A percentile compares a stretch with the other conserved stretches of the same genome.
These are phyloP conservation scores for Bugulina stolonifera DNA, from an alignment of 2,888 invertebrate genomes.

Conservation along the genomic window DNA sequence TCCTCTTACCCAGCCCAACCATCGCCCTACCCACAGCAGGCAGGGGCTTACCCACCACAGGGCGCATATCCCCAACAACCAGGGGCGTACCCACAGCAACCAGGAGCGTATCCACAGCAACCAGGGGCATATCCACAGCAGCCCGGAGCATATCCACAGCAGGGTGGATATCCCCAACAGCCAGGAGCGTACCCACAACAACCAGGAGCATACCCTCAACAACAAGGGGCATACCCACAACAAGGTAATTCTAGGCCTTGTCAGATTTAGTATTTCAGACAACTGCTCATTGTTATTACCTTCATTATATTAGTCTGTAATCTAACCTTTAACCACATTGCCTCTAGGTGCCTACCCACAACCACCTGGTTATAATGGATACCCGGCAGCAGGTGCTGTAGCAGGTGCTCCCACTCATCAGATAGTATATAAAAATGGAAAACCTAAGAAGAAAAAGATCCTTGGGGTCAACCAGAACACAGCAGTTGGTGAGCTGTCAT, in stretches of 20 bases:
- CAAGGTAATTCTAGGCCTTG: too few species aligned
- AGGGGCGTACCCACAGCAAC: constrained; percentile 15
- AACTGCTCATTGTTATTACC: too few species aligned
- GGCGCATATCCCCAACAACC: constrained; percentile 15
- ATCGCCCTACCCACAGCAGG: constrained; percentile 13
- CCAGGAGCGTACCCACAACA: not conserved
- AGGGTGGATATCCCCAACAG: not conserved
- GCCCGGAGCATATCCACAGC: not conserved
- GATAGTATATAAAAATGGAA: constrained; percentile 6
- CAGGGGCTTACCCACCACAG: constrained; percentile 16
- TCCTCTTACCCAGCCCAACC: constrained; percentile 1
- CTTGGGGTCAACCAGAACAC: constrained; percentile 20
- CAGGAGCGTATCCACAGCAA: not conserved
- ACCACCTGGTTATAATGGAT: constrained; percentile 11
- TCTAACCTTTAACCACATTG: too few species aligned
- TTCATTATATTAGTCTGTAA: too few species aligned
- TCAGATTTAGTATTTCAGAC: too few species aligned
- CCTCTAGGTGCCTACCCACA: constrained; percentile 2
- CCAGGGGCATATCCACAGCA: not conserved
- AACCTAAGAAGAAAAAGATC: constrained; percentile 23
- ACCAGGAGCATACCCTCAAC: too few species aligned
- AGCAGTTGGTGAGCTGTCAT: not conserved
- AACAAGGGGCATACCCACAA: constrained; percentile 4
- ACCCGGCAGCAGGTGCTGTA: not conserved
- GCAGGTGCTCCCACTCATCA: not conserved